These are phyloP conservation scores for Anthoscopus minutus DNA, from an alignment of 2,113 vertebrate genomes.

Conservation along the genomic window DNA sequence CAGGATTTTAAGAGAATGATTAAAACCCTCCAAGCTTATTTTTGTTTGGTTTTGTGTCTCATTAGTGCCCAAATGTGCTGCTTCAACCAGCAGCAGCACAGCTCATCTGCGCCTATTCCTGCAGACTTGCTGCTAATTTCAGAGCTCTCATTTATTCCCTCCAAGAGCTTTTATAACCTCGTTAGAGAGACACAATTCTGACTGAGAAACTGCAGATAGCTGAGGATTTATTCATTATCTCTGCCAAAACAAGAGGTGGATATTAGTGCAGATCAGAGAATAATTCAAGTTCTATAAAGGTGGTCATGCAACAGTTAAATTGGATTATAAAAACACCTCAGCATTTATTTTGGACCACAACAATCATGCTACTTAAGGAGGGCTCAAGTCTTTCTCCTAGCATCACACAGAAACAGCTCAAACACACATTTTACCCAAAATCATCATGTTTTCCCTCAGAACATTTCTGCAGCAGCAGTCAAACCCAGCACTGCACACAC, in stretches of 20 bases:
- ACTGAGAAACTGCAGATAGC: background rate
- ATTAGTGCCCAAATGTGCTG: background rate
- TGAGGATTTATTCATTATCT: background rate
- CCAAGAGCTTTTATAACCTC: background rate
- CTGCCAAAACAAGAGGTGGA: background rate
- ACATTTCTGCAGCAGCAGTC: background rate
- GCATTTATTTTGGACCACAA: background rate
- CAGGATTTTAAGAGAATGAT: background rate
- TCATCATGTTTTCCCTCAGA: background rate
- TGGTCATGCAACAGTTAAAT: background rate
- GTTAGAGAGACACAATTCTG: background rate
- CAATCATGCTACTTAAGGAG: background rate
- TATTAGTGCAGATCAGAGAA: background rate
- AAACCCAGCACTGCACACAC: slow-evolving; percentile 66
- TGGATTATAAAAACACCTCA: background rate
- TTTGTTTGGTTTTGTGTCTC: background rate
- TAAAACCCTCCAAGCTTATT: background rate
- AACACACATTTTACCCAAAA: background rate
- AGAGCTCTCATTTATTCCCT: background rate
- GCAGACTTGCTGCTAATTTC: background rate
- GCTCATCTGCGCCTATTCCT: background rate
- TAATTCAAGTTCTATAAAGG: background rate
- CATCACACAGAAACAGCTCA: background rate
- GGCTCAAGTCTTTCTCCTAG: background rate
- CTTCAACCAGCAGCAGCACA: background rate